Percentiles rank a stretch among this genome's conserved stretches.
Conservation (phyloP, 1,140 invertebrate species). For the Drosophila nigromelanica region DNA sequence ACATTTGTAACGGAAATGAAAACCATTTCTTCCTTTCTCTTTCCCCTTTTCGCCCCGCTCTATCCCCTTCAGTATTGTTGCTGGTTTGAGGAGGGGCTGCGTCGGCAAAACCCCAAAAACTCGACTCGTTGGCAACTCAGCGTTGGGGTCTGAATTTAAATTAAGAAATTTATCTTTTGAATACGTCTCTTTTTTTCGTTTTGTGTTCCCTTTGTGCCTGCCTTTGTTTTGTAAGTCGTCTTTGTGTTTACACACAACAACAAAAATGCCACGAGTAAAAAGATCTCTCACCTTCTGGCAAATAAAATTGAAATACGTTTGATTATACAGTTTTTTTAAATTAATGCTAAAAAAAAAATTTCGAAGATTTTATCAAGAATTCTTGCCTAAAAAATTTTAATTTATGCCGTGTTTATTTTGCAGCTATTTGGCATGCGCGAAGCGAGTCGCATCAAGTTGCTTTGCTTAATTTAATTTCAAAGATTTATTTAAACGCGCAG, state of each 20-base stretch:
- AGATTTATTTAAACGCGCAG: conserved; percentile 55
- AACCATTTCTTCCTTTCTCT: conserved; percentile 39
- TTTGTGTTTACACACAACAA: conserved; percentile 38
- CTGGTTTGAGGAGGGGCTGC: conserved; percentile 18
- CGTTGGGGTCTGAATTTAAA: conserved; percentile 75
- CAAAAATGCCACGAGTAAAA: conserved; percentile 26
- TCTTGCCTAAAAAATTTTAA: conserved; percentile 41
- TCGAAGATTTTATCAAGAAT: conserved; percentile 38
- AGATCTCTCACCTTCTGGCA: conserved; percentile 67
- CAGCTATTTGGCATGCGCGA: conserved; percentile 23
- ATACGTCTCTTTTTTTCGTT: conserved; percentile 49
- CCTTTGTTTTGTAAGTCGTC: conserved; percentile 56
- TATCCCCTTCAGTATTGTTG: background rate
- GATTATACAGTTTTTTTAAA: conserved; percentile 40
- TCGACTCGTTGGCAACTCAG: conserved; percentile 43
- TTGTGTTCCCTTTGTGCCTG: conserved; percentile 46
- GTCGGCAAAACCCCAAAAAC: conserved; percentile 29
- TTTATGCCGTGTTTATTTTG: conserved; percentile 30
- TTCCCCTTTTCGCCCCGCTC: background rate
- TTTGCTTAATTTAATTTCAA: conserved; percentile 53
- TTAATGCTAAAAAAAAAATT: conserved; percentile 14
- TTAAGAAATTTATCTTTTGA: conserved; percentile 82
- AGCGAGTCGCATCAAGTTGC: conserved; percentile 55
- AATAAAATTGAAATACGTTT: conserved; percentile 66
- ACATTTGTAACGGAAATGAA: conserved; percentile 81